Evolutionary conservation across 2,113 vertebrate genomes (phyloP).

Genomic region (Oriolus oriolus): DNA sequence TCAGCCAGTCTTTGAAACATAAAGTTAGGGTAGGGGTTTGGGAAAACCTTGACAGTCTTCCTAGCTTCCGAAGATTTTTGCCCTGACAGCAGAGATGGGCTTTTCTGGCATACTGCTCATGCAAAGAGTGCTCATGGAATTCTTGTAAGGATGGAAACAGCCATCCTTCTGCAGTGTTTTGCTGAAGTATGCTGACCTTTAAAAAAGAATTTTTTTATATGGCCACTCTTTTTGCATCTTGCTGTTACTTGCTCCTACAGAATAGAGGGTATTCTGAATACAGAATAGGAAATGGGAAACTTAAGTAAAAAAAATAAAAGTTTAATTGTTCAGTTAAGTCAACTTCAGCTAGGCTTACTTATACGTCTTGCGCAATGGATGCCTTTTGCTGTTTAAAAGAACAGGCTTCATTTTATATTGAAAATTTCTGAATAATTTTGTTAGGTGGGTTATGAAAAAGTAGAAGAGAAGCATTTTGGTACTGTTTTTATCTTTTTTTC

Average conservation of each 20-base stretch:
- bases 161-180: background rate
- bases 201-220: background rate
- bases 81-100: background rate
- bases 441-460: conserved; percentile 2
- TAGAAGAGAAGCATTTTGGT: background rate
- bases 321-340: background rate
- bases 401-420: background rate
- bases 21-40: background rate
- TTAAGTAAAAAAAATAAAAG: background rate
- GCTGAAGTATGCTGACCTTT: conserved; percentile 23
- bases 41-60: background rate
- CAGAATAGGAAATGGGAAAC: background rate
- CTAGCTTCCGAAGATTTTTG: background rate
- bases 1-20: background rate
- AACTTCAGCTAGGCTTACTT: background rate
- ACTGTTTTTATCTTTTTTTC: background rate
- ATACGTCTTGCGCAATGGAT: background rate
- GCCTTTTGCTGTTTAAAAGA: background rate
- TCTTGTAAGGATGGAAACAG: background rate
- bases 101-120: background rate
- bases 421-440: background rate
- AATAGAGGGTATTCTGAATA: background rate
- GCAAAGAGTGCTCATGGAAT: background rate
- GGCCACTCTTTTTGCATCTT: background rate
- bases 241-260: background rate